phyloP scores from a whole-genome alignment of 1,140 invertebrate genomes.

The Polypedilum pembai region DNA sequence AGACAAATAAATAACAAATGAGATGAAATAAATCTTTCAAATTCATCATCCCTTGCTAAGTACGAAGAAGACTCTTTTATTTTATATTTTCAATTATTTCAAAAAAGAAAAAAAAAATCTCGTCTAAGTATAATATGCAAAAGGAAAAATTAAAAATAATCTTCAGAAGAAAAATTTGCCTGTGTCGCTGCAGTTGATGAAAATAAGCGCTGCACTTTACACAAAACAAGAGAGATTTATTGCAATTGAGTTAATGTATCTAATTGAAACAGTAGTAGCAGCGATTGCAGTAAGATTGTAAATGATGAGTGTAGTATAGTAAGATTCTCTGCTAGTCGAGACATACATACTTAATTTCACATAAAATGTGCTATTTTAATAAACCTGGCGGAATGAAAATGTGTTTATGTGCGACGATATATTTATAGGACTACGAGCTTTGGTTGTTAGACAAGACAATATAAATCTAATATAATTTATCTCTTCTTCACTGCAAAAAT shows the following conservation, averaged over 20 bases:
- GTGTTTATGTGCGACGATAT: not conserved
- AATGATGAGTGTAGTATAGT: slow-evolving; percentile 3
- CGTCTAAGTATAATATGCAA: too few species aligned
- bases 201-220: too few species aligned
- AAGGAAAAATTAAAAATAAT: too few species aligned
- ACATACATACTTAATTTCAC: slow-evolving; percentile 18
- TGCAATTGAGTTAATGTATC: slow-evolving; percentile 3
- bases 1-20: too few species aligned
- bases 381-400: not conserved
- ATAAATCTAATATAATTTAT: not conserved
- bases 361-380: slow-evolving; percentile 8
- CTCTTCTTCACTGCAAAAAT: not conserved
- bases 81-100: too few species aligned
- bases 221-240: not conserved
- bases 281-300: not conserved
- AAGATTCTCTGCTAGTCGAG: not conserved
- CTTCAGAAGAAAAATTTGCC: too few species aligned
- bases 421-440: slow-evolving; percentile 10
- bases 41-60: too few species aligned
- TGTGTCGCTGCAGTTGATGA: too few species aligned
- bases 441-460: not conserved
- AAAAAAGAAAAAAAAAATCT: too few species aligned
- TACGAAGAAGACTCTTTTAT: too few species aligned
- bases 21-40: too few species aligned
- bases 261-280: not conserved